Evolutionary conservation across 53 echinoderm and acorn worm genomes (phyloP).

Genomic region (Pentamera pediparva): DNA sequence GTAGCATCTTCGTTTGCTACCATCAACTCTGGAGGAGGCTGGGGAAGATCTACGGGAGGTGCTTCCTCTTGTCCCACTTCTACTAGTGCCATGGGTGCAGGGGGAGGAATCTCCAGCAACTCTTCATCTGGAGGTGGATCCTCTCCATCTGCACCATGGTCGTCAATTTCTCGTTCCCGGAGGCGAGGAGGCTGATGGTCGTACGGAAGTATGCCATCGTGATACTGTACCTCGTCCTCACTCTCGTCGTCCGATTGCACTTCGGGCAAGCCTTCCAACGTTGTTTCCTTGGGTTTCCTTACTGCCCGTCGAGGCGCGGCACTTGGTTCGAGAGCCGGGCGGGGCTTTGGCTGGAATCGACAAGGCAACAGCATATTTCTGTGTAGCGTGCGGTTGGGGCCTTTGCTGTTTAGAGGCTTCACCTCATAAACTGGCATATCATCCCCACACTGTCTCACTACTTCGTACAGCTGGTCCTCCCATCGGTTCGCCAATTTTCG

Average conservation of each 20-base stretch:
- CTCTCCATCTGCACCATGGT: not conserved
- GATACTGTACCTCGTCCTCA: not conserved
- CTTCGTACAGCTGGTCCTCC: slow-evolving; percentile 21
- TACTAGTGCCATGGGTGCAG: not conserved
- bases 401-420: slow-evolving; percentile 1
- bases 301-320: not conserved
- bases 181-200: not conserved
- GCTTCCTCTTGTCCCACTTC: not conserved
- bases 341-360: not conserved
- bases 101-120: not conserved
- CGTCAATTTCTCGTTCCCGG: not conserved
- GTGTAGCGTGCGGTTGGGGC: slow-evolving; percentile 2
- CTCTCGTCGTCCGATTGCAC: not conserved
- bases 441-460: slow-evolving; percentile 31
- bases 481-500: slow-evolving; percentile 41
- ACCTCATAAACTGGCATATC: slow-evolving; percentile 7
- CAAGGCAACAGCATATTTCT: slow-evolving; percentile 39
- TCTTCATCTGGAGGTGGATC: not conserved
- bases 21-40: not conserved
- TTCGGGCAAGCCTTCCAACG: not conserved
- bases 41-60: not conserved
- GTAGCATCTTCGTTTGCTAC: not conserved
- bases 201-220: not conserved
- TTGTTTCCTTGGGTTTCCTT: not conserved
- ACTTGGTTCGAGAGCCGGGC: not conserved